Evolutionary conservation across 2,888 invertebrate species (phyloP).

Genomic region (Apamea sordens): DNA sequence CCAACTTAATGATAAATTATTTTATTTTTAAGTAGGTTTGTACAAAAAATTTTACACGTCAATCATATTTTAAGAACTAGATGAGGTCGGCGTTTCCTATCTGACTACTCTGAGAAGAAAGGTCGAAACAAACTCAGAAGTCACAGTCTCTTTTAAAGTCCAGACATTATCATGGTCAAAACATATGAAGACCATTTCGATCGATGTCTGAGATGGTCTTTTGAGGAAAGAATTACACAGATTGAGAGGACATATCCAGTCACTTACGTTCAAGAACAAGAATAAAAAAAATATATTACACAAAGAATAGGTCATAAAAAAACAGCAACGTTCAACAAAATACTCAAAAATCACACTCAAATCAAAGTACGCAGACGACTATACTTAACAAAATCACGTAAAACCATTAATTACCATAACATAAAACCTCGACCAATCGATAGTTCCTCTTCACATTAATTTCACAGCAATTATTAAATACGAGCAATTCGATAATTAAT

Average conservation of each 20-base stretch:
- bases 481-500: constrained; percentile 89
- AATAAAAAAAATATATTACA: not conserved
- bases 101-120: too few relatives aligned
- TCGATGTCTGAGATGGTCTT: too few relatives aligned
- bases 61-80: too few relatives aligned
- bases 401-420: constrained; percentile 53
- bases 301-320: not conserved
- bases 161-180: too few relatives aligned
- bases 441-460: constrained; percentile 85
- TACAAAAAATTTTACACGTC: too few relatives aligned
- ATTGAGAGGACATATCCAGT: too few relatives aligned
- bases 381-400: constrained; percentile 31
- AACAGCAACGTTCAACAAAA: not conserved
- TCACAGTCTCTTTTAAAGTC: too few relatives aligned
- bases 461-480: constrained; percentile 88
- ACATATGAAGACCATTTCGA: too few relatives aligned
- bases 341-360: not conserved
- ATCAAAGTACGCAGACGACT: not conserved
- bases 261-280: not conserved
- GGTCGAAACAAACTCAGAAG: too few relatives aligned
- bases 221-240: too few relatives aligned
- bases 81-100: too few relatives aligned
- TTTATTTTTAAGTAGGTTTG: too few relatives aligned
- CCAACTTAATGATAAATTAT: not conserved
- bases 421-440: constrained; percentile 68